A percentile compares a stretch with the other conserved stretches of the same genome.
Conservation (phyloP, 2,888 invertebrate species). For the Bedellia somnulentella region DNA sequence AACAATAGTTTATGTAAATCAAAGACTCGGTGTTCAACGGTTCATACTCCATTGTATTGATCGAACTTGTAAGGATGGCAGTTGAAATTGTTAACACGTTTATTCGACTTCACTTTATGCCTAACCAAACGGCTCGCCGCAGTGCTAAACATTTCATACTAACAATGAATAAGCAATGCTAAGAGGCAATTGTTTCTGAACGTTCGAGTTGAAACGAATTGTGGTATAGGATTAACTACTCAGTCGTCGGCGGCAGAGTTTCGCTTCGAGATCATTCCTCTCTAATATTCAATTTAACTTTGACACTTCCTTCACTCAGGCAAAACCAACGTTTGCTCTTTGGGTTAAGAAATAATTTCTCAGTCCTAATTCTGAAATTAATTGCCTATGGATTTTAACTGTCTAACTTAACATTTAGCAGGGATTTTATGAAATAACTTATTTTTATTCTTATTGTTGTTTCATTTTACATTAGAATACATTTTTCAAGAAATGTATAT, state of each 20-base stretch:
- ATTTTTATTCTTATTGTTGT: no score
- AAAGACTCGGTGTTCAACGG: no score
- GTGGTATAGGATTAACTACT: conserved; percentile 56
- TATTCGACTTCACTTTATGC: conserved; percentile 1
- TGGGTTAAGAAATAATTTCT: conserved; percentile 28
- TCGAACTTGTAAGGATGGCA: no score
- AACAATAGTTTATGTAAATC: no score
- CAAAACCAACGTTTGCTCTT: conserved; percentile 45
- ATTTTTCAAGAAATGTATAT: no score
- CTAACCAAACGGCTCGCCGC: background rate
- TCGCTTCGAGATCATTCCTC: conserved; percentile 43
- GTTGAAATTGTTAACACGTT: conserved; percentile 3
- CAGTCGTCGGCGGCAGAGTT: conserved; percentile 36
- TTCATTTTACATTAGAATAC: no score
- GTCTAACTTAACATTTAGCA: no score
- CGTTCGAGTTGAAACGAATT: conserved; percentile 43
- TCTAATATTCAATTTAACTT: conserved; percentile 62
- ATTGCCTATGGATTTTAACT: background rate
- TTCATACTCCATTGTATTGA: no score
- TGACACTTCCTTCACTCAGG: conserved; percentile 50
- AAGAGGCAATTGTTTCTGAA: conserved; percentile 39
- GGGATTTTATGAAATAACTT: no score
- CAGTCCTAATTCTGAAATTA: conserved; percentile 10
- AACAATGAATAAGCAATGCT: conserved; percentile 41
- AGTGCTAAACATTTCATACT: no score